Evolutionary conservation across 2,888 invertebrate genomes (phyloP), one percentile per base, ranked within the genome.

Genomic region (Pomacea canaliculata): DNA sequence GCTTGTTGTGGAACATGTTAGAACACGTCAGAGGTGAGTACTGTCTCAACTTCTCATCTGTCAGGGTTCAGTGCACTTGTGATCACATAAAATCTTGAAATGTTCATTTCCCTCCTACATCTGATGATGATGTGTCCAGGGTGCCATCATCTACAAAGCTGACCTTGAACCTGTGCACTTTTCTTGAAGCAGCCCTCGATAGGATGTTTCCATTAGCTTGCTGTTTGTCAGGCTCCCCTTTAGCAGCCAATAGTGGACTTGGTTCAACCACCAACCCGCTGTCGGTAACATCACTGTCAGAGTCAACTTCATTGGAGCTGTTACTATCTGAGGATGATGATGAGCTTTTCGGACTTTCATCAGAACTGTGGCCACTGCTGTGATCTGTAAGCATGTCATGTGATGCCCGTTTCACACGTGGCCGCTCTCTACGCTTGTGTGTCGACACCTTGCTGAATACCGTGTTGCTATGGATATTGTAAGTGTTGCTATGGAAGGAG

Each of bases 131-230:
- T 13, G 51, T 56, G 51, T 56, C 51, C 75, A 73, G 48, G 37
- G 67, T 62, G 23, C 71, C 77, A 49, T 68, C 69, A 51, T 76
- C 77, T 23, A 79, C 73, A 71, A 77, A 77, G 51, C 77, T 77
- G 8, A 79, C 77, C 48, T 79, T 77, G 59, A 79, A 79, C 23
- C 79, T 65, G 59, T 79, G 79, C n/a, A 77, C 79, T 60, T 51
- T 77, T 7, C 70, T 65, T 12, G 77, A 65, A 48, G 67, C 48
- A 37, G 59, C 48, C n/a, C 51, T 27, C 10, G 23, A 27, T 7
- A 37, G 49, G 18, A 48, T 49, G n/a, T 59, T 37, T 12, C 9
- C 37, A 23, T 51, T 37, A 46, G 60, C 46, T 13, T 48, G 23
- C 13, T 18, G 19, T 13, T 48, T 19, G 16, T 66, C 73, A 12